These are phyloP conservation scores for Tiphia femorata DNA, from an alignment of 2,888 invertebrate genomes.

Conservation along the genomic window DNA sequence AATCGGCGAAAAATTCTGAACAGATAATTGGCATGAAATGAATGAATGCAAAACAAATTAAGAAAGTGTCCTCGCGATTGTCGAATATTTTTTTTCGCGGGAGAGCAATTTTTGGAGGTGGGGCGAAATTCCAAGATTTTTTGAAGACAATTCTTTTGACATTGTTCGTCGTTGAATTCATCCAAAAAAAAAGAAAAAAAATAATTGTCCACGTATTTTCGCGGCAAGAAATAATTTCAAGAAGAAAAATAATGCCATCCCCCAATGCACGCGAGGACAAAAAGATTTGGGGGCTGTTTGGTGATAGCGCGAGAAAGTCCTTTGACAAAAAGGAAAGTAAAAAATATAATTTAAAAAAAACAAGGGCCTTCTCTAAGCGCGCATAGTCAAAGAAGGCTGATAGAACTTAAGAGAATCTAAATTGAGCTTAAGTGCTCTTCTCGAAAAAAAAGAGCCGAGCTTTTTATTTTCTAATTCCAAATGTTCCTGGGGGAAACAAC, in stretches of 20 bases:
- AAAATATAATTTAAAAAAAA: constrained; percentile 12
- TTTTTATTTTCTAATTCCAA: too few relatives aligned
- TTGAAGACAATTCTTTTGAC: too few relatives aligned
- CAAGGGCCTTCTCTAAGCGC: constrained; percentile 18
- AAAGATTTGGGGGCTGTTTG: too few relatives aligned
- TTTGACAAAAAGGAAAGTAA: too few relatives aligned
- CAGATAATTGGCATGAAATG: constrained; percentile 52
- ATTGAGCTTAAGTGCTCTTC: constrained; percentile 4
- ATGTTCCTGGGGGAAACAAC: neutral
- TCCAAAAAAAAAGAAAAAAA: neutral
- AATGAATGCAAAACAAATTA: too few relatives aligned
- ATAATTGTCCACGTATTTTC: neutral
- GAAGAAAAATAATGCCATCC: constrained; percentile 5
- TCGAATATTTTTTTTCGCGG: neutral
- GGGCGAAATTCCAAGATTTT: too few relatives aligned
- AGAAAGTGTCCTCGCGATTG: neutral
- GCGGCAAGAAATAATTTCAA: neutral
- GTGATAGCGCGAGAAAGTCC: too few relatives aligned
- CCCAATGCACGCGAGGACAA: constrained; percentile 7
- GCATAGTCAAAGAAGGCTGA: constrained; percentile 7
- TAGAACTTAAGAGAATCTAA: constrained; percentile 1
- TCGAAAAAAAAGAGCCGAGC: neutral
- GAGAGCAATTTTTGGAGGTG: neutral
- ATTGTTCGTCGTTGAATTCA: too few relatives aligned
- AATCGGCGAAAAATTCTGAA: constrained; percentile 44